These are phyloP conservation scores for Gila orcuttii DNA, from an alignment of 2,113 vertebrate species.

Conservation along the genomic window DNA sequence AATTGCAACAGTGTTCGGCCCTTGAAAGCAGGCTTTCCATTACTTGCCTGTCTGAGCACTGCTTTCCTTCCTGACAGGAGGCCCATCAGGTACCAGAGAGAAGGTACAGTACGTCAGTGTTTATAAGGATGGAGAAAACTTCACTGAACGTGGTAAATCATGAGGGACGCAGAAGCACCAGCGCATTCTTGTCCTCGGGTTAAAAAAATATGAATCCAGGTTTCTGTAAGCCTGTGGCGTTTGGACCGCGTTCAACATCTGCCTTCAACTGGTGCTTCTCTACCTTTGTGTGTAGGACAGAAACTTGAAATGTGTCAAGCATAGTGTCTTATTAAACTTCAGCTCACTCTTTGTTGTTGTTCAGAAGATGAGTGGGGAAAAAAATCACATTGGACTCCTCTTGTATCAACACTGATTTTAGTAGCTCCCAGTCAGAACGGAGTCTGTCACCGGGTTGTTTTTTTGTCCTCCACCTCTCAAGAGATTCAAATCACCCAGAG, in stretches of 20 bases:
- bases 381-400: slow-evolving; percentile 24
- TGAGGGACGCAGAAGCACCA: slow-evolving; percentile 7
- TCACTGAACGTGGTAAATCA: slow-evolving; percentile 26
- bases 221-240: slow-evolving; percentile 31
- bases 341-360: slow-evolving; percentile 38
- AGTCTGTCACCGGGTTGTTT: slow-evolving; percentile 52
- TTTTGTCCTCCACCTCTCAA: slow-evolving; percentile 39
- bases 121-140: slow-evolving; percentile 37
- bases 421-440: slow-evolving; percentile 56
- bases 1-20: slow-evolving; percentile 47
- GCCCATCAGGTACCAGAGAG: slow-evolving; percentile 32
- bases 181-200: slow-evolving; percentile 27
- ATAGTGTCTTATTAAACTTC: slow-evolving; percentile 46
- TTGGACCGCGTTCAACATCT: slow-evolving; percentile 27
- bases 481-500: slow-evolving; percentile 59
- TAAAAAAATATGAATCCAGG: slow-evolving; percentile 40
- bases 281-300: slow-evolving; percentile 14
- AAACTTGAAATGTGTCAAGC: slow-evolving; percentile 30
- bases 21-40: slow-evolving; percentile 41
- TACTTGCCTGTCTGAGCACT: slow-evolving; percentile 53
- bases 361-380: not conserved
- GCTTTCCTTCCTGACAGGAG: slow-evolving; percentile 22
- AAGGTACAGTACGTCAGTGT: slow-evolving; percentile 6
- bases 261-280: slow-evolving; percentile 3
- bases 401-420: slow-evolving; percentile 44